Evolutionary conservation across 2,888 invertebrate species (phyloP), one percentile per base, ranked within the genome.

Genomic region (Erpobdella octoculata): DNA sequence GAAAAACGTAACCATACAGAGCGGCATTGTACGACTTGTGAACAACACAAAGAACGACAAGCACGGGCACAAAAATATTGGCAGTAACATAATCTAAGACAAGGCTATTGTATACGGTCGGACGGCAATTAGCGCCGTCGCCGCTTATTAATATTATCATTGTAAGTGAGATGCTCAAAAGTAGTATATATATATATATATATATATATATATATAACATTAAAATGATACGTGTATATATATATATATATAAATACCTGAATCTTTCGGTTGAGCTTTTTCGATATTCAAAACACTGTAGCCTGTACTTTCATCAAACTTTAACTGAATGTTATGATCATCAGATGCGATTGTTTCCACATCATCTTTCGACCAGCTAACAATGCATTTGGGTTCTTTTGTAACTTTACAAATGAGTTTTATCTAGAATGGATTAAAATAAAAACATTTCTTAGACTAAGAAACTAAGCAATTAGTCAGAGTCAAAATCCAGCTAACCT

Each of bases 211-310:
- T n/a, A n/a, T n/a, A n/a, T n/a, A n/a, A n/a, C n/a, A n/a, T n/a
- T n/a, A n/a, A n/a, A n/a, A n/a, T n/a, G n/a, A n/a, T n/a, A n/a
- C n/a, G n/a, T n/a, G n/a, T n/a, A n/a, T n/a, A n/a, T n/a, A n/a
- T n/a, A n/a, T n/a, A n/a, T 9, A 48, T 3, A 53, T 25, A 25
- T 4, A 53, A 33, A 33, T 33, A 62, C 80, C 81, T 1, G 76
- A 73, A 71, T 81, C 80, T 12, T 73, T 66, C 12, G 72, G 73
- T 5, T 46, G 66, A 0, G 77, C 48, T 33, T 69, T 21, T n/a
- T 53, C 15, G 21, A 69, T 58, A 35, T 69, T 58, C 18, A 69
- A n/a, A 8, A 69, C 37, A 21, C 58, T 48, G 35, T 41, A 69
- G 12, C 69, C 69, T 21, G 69, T 69, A 9, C 36, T 35, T 28